These are phyloP conservation scores for Hippocampus zosterae DNA, from an alignment of 2,113 vertebrate genomes.

Conservation along the genomic window DNA sequence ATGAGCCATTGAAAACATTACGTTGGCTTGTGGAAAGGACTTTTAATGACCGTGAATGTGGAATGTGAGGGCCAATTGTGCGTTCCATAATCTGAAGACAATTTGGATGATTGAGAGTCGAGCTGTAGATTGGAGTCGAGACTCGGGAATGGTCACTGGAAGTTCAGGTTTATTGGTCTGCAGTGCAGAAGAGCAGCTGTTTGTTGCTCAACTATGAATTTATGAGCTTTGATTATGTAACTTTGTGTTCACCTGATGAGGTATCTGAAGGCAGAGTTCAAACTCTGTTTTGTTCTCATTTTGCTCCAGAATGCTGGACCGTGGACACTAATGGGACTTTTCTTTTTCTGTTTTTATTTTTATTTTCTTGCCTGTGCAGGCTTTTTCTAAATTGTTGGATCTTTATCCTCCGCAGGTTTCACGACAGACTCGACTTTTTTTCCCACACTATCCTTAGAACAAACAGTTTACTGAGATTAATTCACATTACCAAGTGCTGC, in stretches of 20 bases:
- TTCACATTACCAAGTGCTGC: not conserved
- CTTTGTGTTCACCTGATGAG: not conserved
- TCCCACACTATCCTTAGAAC: not conserved
- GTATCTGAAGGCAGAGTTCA: not conserved
- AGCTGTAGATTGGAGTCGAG: not conserved
- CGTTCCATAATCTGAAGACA: not conserved
- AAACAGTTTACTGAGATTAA: not conserved
- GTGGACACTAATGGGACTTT: not conserved
- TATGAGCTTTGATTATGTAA: not conserved
- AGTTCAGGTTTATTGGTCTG: not conserved
- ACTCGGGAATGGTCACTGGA: not conserved
- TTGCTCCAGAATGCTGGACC: not conserved
- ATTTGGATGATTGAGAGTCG: conserved; percentile 2
- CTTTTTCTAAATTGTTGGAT: not conserved
- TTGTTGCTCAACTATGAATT: conserved; percentile 3
- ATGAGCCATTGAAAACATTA: not conserved
- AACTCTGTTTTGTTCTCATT: not conserved
- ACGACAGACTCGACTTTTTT: not conserved
- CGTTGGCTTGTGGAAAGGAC: not conserved
- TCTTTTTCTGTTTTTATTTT: not conserved
- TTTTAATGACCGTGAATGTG: not conserved
- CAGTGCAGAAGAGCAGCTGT: conserved; percentile 2
- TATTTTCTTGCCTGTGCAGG: not conserved
- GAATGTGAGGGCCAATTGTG: not conserved
- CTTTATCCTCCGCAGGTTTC: not conserved